A percentile compares a stretch with the other conserved stretches of the same genome.
phyloP scores from a whole-genome alignment of 2,888 invertebrate genomes.

The Myopa testacea region DNA sequence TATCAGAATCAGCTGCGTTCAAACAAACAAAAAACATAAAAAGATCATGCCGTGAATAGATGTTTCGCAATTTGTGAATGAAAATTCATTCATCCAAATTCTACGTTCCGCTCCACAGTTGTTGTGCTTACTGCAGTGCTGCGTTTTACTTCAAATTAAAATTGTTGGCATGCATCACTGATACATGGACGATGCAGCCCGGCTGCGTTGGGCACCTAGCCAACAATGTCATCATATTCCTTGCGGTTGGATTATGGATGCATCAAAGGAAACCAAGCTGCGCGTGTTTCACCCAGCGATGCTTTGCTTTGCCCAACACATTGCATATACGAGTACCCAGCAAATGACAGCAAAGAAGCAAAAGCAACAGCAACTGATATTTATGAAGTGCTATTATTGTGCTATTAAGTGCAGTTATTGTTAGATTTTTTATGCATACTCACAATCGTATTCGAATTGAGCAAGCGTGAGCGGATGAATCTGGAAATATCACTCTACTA shows the following conservation, averaged over 20 bases:
- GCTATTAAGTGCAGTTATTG: no score
- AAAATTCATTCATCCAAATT: slow-evolving; percentile 22
- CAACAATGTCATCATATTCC: slow-evolving; percentile 30
- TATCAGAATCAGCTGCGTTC: no score
- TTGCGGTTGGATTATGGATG: slow-evolving; percentile 32
- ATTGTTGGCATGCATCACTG: slow-evolving; percentile 32
- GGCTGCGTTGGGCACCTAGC: slow-evolving; percentile 26
- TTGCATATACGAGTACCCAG: no score
- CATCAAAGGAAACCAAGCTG: not conserved
- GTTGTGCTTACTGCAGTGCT: not conserved
- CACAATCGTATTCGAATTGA: no score
- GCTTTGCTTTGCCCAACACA: no score
- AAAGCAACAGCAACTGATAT: no score
- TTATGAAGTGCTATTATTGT: no score
- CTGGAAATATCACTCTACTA: no score
- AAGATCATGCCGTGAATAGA: not conserved
- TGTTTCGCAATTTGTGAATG: slow-evolving; percentile 33
- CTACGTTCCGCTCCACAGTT: not conserved
- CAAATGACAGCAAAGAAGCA: no score
- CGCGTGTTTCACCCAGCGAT: not conserved
- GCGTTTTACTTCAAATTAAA: slow-evolving; percentile 29
- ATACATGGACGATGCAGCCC: slow-evolving; percentile 15
- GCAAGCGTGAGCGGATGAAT: no score
- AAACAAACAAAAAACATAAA: no score
- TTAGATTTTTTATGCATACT: no score